phyloP scores from a whole-genome alignment of 2,888 invertebrate genomes.

The Sinopyrophorus schimmeli region DNA sequence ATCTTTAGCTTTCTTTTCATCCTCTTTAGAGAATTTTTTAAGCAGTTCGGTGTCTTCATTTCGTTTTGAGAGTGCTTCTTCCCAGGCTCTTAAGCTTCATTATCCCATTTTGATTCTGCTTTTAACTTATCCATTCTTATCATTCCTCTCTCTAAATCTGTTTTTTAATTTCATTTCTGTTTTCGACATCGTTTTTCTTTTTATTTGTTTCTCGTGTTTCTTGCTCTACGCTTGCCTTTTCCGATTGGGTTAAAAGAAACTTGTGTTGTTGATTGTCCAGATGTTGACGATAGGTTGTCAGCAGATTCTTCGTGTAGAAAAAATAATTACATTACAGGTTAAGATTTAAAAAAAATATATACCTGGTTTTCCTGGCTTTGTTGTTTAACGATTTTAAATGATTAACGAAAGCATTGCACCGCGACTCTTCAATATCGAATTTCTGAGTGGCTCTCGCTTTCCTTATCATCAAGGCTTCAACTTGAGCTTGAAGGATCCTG shows the following conservation, averaged over 20 bases:
- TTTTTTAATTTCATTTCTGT: conserved; percentile 55
- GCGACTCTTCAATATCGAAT: conserved; percentile 54
- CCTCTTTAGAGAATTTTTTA: conserved; percentile 71
- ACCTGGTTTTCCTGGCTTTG: conserved; percentile 63
- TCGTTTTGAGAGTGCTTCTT: conserved; percentile 68
- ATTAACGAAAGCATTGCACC: conserved; percentile 49
- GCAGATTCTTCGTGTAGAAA: conserved; percentile 60
- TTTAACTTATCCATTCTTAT: conserved; percentile 68
- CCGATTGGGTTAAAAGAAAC: conserved; percentile 47
- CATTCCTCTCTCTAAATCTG: conserved; percentile 59
- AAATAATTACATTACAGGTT: conserved; percentile 5
- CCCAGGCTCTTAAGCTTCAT: conserved; percentile 69
- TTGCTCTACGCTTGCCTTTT: conserved; percentile 58
- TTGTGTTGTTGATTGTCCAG: conserved; percentile 68
- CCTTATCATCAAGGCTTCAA: conserved; percentile 56
- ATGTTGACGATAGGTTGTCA: conserved; percentile 71
- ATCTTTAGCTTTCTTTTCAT: conserved; percentile 67
- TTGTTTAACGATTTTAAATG: conserved; percentile 58
- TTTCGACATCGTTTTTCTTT: conserved; percentile 54
- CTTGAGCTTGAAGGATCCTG: conserved; percentile 59
- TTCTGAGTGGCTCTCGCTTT: conserved; percentile 56
- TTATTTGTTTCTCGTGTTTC: conserved; percentile 58
- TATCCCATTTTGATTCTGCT: conserved; percentile 69
- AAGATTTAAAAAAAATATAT: too few relatives aligned
- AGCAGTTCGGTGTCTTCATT: conserved; percentile 73